phyloP scores from a whole-genome alignment of 2,888 invertebrate species.

The Fabriciana adippe region DNA sequence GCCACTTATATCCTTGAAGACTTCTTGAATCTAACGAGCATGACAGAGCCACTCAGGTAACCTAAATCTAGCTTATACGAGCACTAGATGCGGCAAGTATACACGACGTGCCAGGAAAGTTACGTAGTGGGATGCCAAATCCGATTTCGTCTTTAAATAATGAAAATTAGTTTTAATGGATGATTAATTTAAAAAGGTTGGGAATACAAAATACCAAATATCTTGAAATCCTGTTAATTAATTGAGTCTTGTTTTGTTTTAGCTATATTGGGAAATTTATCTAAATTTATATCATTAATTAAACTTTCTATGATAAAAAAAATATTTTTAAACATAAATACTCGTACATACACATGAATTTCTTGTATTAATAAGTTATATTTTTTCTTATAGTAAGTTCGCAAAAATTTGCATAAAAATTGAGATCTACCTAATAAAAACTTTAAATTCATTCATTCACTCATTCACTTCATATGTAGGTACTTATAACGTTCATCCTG shows the following conservation, averaged over 20 bases:
- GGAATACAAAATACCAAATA: background rate
- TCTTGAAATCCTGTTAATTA: background rate
- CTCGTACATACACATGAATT: background rate
- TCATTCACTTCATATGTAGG: no score
- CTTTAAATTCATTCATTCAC: no score
- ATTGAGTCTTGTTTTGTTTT: no score
- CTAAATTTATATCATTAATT: no score
- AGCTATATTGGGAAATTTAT: no score
- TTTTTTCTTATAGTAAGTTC: background rate
- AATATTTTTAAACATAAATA: no score
- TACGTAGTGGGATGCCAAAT: conserved; percentile 16
- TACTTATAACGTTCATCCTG: no score
- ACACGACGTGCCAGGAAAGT: conserved; percentile 9
- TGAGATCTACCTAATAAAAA: no score
- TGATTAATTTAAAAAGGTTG: background rate
- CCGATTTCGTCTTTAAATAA: background rate
- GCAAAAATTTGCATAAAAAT: no score
- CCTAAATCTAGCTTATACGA: conserved; percentile 27
- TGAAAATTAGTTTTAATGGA: background rate
- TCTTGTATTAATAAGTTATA: background rate
- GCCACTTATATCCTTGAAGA: conserved; percentile 11
- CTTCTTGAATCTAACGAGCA: conserved; percentile 24
- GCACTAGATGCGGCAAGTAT: conserved; percentile 17
- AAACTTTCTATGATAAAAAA: no score
- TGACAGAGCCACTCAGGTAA: conserved; percentile 27